Evolutionary conservation across 2,113 vertebrate genomes (phyloP), one percentile per base, ranked within the genome.

Genomic region (Rhinoptilus africanus): DNA sequence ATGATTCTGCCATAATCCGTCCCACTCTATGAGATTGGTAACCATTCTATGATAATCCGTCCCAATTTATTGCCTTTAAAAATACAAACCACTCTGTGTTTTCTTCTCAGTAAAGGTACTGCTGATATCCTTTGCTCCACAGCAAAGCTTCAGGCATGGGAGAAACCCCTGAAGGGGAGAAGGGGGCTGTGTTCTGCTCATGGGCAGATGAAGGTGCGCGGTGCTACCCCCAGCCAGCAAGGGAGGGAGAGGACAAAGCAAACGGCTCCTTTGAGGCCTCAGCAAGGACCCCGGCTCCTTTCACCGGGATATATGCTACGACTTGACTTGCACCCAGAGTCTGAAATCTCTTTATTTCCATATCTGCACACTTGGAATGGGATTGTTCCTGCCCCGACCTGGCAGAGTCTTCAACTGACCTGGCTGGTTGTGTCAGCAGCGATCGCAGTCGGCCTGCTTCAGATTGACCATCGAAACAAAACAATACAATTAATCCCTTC

Each of bases 291-390:
- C 37, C 15, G 1, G 19, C 54, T 73, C 27, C 2, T 43, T 47
- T 35, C 12, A 8, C 60, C 34, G 22, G 0, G 4, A 27, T 62
- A 16, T 2, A 2, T 7, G 22, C 53, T 9, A 12, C 26, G 24
- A 22, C 27, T 56, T 47, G 68, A 3, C 47, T 62, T 4, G 3
- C n/a, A 35, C 18, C 62, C 62, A 14, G 47, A 30, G 39, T 22
- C 39, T 53, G 53, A n/a, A 39, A 34, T 34, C 43, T 21, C 62
- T 30, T 19, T 30, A 8, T 50, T 81, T 50, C 22, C 8, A 2
- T 21, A 18, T 30, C 32, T 34, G 48, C 62, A 37, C 27, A 1
- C 34, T 7, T 14, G 63, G 71, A 45, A 57, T 28, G 32, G 34
- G 39, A n/a, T 0, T 4, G 56, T 19, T 8, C 22, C 41, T 37